Evolutionary conservation across 2,888 invertebrate genomes (phyloP).

Genomic region (Choristoneura rosaceana): DNA sequence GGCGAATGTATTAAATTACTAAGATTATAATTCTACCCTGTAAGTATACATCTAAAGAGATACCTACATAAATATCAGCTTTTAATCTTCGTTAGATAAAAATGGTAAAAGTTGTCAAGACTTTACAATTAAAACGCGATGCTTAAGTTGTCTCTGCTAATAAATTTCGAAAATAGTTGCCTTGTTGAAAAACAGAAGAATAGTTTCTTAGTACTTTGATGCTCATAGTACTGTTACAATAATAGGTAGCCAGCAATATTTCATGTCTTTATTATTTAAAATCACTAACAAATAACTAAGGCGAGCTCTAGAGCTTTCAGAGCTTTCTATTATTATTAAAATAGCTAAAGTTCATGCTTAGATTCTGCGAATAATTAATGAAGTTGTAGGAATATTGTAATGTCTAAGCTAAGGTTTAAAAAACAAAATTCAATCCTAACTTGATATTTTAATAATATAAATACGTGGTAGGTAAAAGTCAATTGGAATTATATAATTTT

Average conservation of each 20-base stretch:
- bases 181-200: no score
- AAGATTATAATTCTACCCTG: neutral
- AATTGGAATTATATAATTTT: no score
- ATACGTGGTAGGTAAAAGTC: no score
- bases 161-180: no score
- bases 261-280: neutral
- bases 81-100: neutral
- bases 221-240: no score
- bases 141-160: no score
- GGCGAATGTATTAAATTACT: conserved; percentile 1
- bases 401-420: no score
- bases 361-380: neutral
- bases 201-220: no score
- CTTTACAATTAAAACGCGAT: neutral
- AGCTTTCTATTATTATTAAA: neutral
- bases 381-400: neutral
- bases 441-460: no score
- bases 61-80: neutral
- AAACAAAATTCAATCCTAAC: no score
- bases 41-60: neutral
- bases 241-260: no score
- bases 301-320: neutral
- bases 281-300: neutral
- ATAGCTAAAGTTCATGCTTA: neutral
- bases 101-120: neutral